Percentiles rank a stretch among this genome's conserved stretches.
Evolutionary conservation across 2,888 invertebrate genomes (phyloP).

Genomic region (Agrotis ipsilon): DNA sequence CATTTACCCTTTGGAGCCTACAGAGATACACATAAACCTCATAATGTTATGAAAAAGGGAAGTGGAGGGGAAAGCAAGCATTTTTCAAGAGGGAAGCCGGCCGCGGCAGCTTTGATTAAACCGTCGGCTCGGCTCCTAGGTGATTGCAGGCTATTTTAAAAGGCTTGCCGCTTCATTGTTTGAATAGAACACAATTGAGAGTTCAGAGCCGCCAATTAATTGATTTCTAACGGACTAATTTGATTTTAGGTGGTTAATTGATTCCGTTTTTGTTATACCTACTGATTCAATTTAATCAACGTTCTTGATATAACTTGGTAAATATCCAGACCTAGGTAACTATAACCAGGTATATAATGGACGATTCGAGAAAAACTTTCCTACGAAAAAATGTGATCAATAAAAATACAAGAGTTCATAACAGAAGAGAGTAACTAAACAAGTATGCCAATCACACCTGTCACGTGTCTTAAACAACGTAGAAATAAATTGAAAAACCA

Average conservation of each 20-base stretch:
- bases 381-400: conserved; percentile 5
- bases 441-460: conserved; percentile 7
- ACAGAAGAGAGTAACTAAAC: conserved; percentile 5
- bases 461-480: not conserved
- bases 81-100: conserved; percentile 32
- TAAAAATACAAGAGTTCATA: too few species aligned
- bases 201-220: conserved; percentile 26
- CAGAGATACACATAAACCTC: conserved; percentile 33
- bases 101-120: conserved; percentile 51
- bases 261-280: conserved; percentile 6
- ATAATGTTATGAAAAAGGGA: conserved; percentile 50
- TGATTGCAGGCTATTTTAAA: conserved; percentile 28
- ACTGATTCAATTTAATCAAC: conserved; percentile 22
- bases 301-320: not conserved
- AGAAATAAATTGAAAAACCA: conserved; percentile 21
- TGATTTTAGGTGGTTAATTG: conserved; percentile 16
- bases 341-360: not conserved
- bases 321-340: not conserved
- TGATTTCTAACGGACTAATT: conserved; percentile 27
- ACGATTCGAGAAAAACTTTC: not conserved
- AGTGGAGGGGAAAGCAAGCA: conserved; percentile 28
- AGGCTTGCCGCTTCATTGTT: conserved; percentile 26
- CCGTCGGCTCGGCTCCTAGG: conserved; percentile 16
- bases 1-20: conserved; percentile 31
- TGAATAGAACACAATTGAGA: conserved; percentile 24